Conservation (phyloP, 1,140 invertebrate species). For the Nomia melanderi region DNA sequence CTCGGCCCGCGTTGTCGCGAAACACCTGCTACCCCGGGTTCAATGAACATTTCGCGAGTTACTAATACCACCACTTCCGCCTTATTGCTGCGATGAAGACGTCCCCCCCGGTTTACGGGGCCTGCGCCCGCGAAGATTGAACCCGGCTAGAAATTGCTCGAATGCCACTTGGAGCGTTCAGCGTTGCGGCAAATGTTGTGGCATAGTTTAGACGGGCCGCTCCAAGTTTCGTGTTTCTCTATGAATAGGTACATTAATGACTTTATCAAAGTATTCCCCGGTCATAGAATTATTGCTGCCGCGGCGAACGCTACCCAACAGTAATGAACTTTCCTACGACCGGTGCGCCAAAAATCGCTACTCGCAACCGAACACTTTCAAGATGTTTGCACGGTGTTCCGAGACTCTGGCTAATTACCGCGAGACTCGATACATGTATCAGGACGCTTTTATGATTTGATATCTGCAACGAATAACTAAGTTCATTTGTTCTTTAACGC, state of each 20-base stretch:
- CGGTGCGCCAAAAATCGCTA: background rate
- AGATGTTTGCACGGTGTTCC: too few relatives aligned
- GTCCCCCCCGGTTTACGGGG: constrained; percentile 18
- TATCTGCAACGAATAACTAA: too few relatives aligned
- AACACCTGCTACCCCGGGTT: constrained; percentile 39
- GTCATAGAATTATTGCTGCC: background rate
- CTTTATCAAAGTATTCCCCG: constrained; percentile 19
- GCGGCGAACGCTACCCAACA: background rate
- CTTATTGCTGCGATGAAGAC: constrained; percentile 47
- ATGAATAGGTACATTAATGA: constrained; percentile 19
- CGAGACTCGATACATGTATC: too few relatives aligned
- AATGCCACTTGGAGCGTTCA: constrained; percentile 45
- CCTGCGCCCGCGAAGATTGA: constrained; percentile 24
- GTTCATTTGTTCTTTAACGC: too few relatives aligned
- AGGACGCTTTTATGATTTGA: too few relatives aligned
- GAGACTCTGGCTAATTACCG: too few relatives aligned
- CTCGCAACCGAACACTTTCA: too few relatives aligned
- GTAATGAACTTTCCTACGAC: background rate
- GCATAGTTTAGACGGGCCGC: constrained; percentile 25
- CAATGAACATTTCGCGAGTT: constrained; percentile 31
- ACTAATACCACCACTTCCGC: constrained; percentile 39
- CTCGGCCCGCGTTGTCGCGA: background rate
- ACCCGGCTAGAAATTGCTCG: constrained; percentile 29
- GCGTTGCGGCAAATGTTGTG: constrained; percentile 32
- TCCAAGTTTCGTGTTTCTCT: constrained; percentile 33